Percentiles rank a stretch among this genome's conserved stretches.
Evolutionary conservation across 2,888 invertebrate species (phyloP).

Genomic region (Mycogona germanica): DNA sequence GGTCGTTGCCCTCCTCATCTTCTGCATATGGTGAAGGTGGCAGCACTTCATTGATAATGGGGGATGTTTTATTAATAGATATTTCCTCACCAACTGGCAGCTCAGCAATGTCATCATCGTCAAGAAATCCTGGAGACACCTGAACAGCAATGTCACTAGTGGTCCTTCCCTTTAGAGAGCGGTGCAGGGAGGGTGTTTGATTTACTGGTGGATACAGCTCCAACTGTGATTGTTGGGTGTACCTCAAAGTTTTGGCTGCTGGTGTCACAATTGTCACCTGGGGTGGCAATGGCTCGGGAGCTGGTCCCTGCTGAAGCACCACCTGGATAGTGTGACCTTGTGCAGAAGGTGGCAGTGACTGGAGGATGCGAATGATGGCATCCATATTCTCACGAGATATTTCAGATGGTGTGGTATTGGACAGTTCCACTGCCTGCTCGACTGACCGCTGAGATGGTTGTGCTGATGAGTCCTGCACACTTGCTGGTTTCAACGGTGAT

Average conservation of each 20-base stretch:
- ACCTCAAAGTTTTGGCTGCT: too few relatives aligned
- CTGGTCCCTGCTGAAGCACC: slow-evolving; percentile 15
- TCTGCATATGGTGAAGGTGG: background rate
- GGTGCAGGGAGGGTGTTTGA: background rate
- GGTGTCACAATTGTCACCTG: background rate
- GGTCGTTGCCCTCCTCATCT: background rate
- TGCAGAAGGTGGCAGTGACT: slow-evolving; percentile 16
- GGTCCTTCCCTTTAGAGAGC: background rate
- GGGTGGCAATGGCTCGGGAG: too few relatives aligned
- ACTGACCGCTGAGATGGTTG: too few relatives aligned
- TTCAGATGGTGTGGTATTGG: slow-evolving; percentile 7
- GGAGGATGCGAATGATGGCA: slow-evolving; percentile 18
- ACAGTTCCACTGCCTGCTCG: too few relatives aligned
- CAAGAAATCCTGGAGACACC: slow-evolving; percentile 5
- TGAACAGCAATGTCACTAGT: slow-evolving; percentile 17
- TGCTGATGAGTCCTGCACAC: too few relatives aligned
- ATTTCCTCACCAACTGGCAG: too few relatives aligned
- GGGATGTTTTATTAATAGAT: background rate
- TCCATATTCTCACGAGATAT: slow-evolving; percentile 20
- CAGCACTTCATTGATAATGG: background rate
- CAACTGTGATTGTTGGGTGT: too few relatives aligned
- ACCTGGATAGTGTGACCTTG: slow-evolving; percentile 20
- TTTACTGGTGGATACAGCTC: too few relatives aligned
- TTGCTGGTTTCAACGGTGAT: too few relatives aligned
- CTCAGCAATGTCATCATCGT: background rate